A percentile compares a stretch with the other conserved stretches of the same genome.
Evolutionary conservation across 2,797 vertebrate genomes (phyloP).

Genomic region (Peromyscus eremicus): DNA sequence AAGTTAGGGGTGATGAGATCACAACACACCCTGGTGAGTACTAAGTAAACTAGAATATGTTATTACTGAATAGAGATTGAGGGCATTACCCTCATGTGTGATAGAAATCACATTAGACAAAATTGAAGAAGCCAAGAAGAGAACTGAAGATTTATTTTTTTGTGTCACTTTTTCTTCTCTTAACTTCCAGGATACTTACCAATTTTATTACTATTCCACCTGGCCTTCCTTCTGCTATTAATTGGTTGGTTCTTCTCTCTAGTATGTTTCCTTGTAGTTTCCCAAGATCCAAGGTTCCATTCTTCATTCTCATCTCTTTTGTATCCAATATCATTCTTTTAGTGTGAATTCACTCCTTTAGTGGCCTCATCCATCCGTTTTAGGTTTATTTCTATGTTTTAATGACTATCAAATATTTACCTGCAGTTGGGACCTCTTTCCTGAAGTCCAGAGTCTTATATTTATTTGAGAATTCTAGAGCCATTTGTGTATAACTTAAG

Average conservation of each 20-base stretch:
- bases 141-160: background rate
- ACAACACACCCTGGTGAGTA: background rate
- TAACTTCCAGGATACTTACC: background rate
- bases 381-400: background rate
- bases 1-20: background rate
- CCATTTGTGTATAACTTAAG: background rate
- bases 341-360: background rate
- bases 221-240: background rate
- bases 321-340: background rate
- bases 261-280: background rate
- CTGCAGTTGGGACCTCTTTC: background rate
- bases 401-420: background rate
- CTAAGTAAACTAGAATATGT: background rate
- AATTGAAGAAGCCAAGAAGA: background rate
- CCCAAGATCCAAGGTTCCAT: background rate
- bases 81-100: constrained; percentile 4
- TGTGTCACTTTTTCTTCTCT: constrained; percentile 1
- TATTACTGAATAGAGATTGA: constrained; percentile 10
- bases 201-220: background rate
- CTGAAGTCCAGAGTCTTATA: background rate
- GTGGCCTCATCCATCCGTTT: background rate
- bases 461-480: background rate
- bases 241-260: background rate
- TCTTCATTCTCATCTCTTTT: background rate
- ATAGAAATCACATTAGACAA: constrained; percentile 43